Evolutionary conservation across 2,888 invertebrate genomes (phyloP).

Genomic region (Conops quadrifasciatus): DNA sequence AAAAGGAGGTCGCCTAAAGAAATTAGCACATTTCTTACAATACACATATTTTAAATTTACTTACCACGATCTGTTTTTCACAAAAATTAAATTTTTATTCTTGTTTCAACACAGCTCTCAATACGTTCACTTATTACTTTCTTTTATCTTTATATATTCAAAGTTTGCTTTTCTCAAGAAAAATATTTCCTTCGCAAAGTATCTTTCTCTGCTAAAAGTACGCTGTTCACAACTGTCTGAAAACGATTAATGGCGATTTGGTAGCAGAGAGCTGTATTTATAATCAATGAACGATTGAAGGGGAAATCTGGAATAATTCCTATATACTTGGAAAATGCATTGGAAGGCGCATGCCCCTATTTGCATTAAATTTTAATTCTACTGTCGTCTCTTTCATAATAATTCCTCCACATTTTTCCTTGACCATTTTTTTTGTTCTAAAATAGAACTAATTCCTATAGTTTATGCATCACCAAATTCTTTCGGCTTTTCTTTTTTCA

Average conservation of each 20-base stretch:
- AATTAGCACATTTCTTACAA: not conserved
- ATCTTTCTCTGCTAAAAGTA: slow-evolving; percentile 35
- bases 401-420: no score
- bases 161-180: slow-evolving; percentile 40
- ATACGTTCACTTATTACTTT: slow-evolving; percentile 35
- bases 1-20: no score
- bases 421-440: no score
- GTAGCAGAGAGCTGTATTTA: slow-evolving; percentile 38
- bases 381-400: slow-evolving; percentile 36
- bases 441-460: no score
- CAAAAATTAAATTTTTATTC: slow-evolving; percentile 27
- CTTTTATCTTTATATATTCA: slow-evolving; percentile 36
- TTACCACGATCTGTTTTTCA: slow-evolving; percentile 43
- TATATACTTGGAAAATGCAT: slow-evolving; percentile 39
- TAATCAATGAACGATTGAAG: slow-evolving; percentile 28
- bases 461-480: no score
- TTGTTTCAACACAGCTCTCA: slow-evolving; percentile 22
- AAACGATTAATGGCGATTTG: slow-evolving; percentile 25
- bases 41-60: slow-evolving; percentile 24
- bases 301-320: slow-evolving; percentile 37
- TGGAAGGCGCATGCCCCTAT: slow-evolving; percentile 30
- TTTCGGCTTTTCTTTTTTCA: no score
- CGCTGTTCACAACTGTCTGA: slow-evolving; percentile 43
- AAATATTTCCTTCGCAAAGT: slow-evolving; percentile 25
- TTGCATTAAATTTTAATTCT: slow-evolving; percentile 6